phyloP scores from a whole-genome alignment of 2,888 invertebrate genomes.

The Chrysodeixis includens region DNA sequence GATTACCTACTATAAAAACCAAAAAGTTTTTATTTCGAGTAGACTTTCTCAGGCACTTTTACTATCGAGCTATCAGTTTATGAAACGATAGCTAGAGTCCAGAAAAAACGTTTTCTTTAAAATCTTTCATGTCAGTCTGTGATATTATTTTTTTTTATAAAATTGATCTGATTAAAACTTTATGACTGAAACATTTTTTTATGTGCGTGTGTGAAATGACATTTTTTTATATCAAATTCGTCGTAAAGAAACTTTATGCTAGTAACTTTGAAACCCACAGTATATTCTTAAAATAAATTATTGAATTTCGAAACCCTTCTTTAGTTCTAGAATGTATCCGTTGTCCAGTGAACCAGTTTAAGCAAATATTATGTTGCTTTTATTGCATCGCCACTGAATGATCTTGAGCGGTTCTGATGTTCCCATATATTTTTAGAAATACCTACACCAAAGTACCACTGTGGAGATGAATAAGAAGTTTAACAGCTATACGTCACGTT shows the following conservation, averaged over 20 bases:
- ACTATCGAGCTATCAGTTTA: too few species aligned
- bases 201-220: too few species aligned
- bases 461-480: constrained; percentile 6
- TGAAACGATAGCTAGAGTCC: too few species aligned
- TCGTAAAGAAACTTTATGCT: too few species aligned
- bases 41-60: too few species aligned
- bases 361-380: constrained; percentile 51
- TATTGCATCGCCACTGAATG: constrained; percentile 55
- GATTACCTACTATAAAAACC: neutral
- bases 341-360: constrained; percentile 52
- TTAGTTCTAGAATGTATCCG: constrained; percentile 29
- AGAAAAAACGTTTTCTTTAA: too few species aligned
- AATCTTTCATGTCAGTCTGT: too few species aligned
- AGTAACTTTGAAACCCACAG: too few species aligned
- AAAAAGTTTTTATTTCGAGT: neutral
- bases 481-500: neutral
- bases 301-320: constrained; percentile 15
- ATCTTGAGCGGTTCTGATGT: constrained; percentile 52
- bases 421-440: constrained; percentile 64
- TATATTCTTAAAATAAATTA: neutral
- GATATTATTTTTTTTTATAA: too few species aligned
- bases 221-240: too few species aligned
- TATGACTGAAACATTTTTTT: too few species aligned
- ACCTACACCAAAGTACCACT: constrained; percentile 49
- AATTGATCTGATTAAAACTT: too few species aligned